Base-by-base conservation (phyloP, 2,888 invertebrate genomes). In the Theretra japonica region DNA sequence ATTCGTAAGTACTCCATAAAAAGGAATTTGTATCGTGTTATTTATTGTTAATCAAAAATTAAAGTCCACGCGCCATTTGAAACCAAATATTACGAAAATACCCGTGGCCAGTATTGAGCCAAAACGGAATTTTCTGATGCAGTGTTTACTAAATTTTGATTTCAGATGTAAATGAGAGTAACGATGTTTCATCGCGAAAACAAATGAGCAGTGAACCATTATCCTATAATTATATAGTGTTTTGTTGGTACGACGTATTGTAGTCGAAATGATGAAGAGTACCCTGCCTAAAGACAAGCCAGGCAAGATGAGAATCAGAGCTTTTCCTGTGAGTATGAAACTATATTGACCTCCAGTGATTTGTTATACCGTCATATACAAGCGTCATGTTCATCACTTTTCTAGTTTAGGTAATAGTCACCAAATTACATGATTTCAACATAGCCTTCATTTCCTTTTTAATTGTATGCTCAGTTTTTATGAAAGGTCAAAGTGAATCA, bases 221-320 rank as follows among this genome's bases (percentile, higher is more conserved):
- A 79, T 80, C 77, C 75, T 81, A 76, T 82, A 85, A 80, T 74
- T 82, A 81, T 86, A 82, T 86, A 87, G 85, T 85, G 82, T 86
- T 88, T 88, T 84, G 83, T 87, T 88, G 86, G 85, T 86, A 81
- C 83, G 83, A 84, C 78, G 82, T 79, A 83, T 80, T 77, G 80
- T 82, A 84, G 82, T 82, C 82, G 88, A 86, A 91, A 96, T 96
- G 95, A 96, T 96, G 96, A 96, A 96, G 94, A 96, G 96, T 90
- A 95, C 96, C 84, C 95, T 97, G 93, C 96, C 97, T 84, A 98
- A 98, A 94, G 98, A 98, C 95, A 98, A 98, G 95, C 97, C 94
- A 73, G 92, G 97, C 95, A 99, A 99, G 95, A 99, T 99, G 99
- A 96, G 99, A 90, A 99, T 99, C 89, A 96, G 99, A 93, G 99